Evolutionary conservation across 2,797 vertebrate genomes (phyloP).

Genomic region (Benthosema pterotum): DNA sequence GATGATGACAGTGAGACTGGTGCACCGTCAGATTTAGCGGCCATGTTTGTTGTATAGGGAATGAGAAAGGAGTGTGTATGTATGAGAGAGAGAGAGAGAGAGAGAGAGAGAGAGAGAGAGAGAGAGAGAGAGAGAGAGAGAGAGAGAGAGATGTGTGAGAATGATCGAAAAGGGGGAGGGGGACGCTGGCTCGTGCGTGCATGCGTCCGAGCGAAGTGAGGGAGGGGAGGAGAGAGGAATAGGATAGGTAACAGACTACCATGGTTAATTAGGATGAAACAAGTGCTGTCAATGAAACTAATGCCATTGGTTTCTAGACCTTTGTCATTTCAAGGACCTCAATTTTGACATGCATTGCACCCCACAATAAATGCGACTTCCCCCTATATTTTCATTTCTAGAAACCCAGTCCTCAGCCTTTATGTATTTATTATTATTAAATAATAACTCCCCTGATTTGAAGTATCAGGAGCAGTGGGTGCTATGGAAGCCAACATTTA

Average conservation of each 20-base stretch:
- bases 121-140: constrained; percentile 5
- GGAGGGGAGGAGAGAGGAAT: constrained; percentile 41
- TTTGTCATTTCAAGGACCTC: too few relatives aligned
- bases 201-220: constrained; percentile 44
- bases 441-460: too few relatives aligned
- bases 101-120: neutral
- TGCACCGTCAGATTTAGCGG: constrained; percentile 84
- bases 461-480: too few relatives aligned
- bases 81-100: constrained; percentile 48
- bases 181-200: constrained; percentile 55
- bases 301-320: too few relatives aligned
- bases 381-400: too few relatives aligned
- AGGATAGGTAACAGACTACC: constrained; percentile 30
- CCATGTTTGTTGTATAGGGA: constrained; percentile 85
- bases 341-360: too few relatives aligned
- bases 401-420: too few relatives aligned
- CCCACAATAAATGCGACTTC: too few relatives aligned
- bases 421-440: too few relatives aligned
- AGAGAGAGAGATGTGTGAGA: constrained; percentile 52
- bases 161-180: constrained; percentile 63
- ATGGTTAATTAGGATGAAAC: too few relatives aligned
- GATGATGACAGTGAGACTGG: constrained; percentile 54
- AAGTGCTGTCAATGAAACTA: too few relatives aligned
- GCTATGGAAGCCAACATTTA: too few relatives aligned
- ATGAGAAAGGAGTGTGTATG: constrained; percentile 71